These are phyloP conservation scores for Agraylea sexmaculata DNA, from an alignment of 1,140 invertebrate species.

Conservation along the genomic window DNA sequence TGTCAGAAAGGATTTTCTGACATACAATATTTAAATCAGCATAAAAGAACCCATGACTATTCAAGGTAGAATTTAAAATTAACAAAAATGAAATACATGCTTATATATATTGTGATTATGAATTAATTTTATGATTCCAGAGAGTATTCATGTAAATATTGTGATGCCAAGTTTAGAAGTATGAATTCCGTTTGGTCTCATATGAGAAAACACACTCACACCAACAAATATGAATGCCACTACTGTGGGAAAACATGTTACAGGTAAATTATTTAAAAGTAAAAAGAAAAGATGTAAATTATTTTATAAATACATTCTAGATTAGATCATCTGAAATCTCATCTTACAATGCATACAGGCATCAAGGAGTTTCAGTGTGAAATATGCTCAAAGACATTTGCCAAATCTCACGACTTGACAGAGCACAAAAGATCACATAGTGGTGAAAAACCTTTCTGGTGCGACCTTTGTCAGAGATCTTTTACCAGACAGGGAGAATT, in stretches of 20 bases:
- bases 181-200: constrained; percentile 22
- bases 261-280: constrained; percentile 10
- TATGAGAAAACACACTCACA: constrained; percentile 21
- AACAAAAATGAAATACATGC: neutral
- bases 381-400: constrained; percentile 20
- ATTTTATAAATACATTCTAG: constrained; percentile 5
- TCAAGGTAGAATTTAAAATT: constrained; percentile 10
- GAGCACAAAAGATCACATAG: constrained; percentile 25
- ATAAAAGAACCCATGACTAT: constrained; percentile 19
- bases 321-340: constrained; percentile 18
- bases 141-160: constrained; percentile 18
- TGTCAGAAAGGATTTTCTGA: constrained; percentile 20
- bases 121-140: constrained; percentile 13
- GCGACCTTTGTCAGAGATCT: constrained; percentile 13
- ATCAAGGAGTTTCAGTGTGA: constrained; percentile 22
- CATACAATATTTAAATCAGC: constrained; percentile 19
- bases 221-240: constrained; percentile 21
- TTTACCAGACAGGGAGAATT: constrained; percentile 21
- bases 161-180: constrained; percentile 20
- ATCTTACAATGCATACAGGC: constrained; percentile 19
- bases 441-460: constrained; percentile 21
- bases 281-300: neutral
- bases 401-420: constrained; percentile 19
- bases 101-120: neutral
- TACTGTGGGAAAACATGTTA: constrained; percentile 21